Evolutionary conservation across 2,113 vertebrate genomes (phyloP).

Genomic region (Rafetus swinhoei): DNA sequence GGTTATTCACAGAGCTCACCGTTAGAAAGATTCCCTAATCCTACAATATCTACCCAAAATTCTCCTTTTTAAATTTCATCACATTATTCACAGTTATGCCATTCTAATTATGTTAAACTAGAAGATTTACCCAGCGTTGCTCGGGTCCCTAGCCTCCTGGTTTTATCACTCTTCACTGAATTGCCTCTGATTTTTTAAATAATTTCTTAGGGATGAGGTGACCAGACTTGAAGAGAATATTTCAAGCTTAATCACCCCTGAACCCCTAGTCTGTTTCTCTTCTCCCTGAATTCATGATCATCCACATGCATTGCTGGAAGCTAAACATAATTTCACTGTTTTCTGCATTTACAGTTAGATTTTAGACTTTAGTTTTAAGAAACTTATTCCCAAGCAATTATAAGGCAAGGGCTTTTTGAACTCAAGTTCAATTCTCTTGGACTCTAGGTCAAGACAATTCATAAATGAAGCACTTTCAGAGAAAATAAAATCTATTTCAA

Average conservation of each 20-base stretch:
- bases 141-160: background rate
- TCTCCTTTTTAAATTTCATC: background rate
- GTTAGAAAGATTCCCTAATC: too few relatives aligned
- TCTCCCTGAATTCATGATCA: background rate
- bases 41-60: background rate
- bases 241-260: background rate
- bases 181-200: background rate
- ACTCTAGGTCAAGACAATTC: background rate
- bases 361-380: background rate
- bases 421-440: background rate
- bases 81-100: background rate
- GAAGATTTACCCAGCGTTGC: too few relatives aligned
- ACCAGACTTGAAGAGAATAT: background rate
- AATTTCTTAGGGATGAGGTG: background rate
- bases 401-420: background rate
- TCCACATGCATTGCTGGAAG: background rate
- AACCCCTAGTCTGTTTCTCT: background rate
- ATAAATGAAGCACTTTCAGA: background rate
- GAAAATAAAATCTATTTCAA: background rate
- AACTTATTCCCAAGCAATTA: background rate
- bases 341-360: background rate
- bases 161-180: background rate
- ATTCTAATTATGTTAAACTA: background rate
- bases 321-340: background rate
- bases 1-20: background rate